Conservation (phyloP, 2,797 vertebrate genomes). For the Malacoctenus gilli region DNA sequence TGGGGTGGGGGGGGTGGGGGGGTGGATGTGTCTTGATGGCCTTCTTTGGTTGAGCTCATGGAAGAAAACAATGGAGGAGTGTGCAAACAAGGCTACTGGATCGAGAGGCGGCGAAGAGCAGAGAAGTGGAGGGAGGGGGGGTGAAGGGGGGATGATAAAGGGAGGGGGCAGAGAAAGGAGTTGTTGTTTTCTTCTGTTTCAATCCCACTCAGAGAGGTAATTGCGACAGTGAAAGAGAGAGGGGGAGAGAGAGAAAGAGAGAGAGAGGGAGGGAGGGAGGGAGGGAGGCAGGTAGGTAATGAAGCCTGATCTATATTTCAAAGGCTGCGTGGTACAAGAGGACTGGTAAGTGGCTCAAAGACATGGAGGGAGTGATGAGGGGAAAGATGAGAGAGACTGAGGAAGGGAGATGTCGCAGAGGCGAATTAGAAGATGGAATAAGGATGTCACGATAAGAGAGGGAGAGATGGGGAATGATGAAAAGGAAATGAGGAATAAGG, state of each 20-base stretch:
- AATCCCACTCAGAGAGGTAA: slow-evolving; percentile 7
- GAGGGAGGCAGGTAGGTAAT: slow-evolving; percentile 50
- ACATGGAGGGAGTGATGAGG: slow-evolving; percentile 27
- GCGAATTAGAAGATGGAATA: slow-evolving; percentile 17
- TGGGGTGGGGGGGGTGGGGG: slow-evolving; percentile 21
- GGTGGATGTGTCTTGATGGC: neutral
- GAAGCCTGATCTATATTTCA: slow-evolving; percentile 77
- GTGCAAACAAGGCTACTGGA: slow-evolving; percentile 16
- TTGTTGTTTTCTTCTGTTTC: slow-evolving; percentile 1
- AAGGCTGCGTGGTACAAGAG: slow-evolving; percentile 56
- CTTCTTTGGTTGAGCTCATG: neutral
- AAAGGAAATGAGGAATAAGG: slow-evolving; percentile 30
- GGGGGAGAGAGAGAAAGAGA: too few relatives aligned
- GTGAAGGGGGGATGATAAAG: slow-evolving; percentile 24
- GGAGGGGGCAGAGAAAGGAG: neutral
- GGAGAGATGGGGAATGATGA: slow-evolving; percentile 34
- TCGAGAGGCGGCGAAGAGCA: slow-evolving; percentile 16
- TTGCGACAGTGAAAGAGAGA: too few relatives aligned
- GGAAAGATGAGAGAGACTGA: slow-evolving; percentile 33
- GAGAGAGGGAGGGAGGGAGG: slow-evolving; percentile 16
- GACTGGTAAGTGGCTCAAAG: slow-evolving; percentile 54
- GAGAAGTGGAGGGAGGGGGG: slow-evolving; percentile 16
- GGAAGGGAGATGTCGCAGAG: slow-evolving; percentile 11
- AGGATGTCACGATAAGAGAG: slow-evolving; percentile 28
- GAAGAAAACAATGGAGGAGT: neutral